Evolutionary conservation across 2,113 vertebrate genomes (phyloP).

Genomic region (Accipiter virgatus): DNA sequence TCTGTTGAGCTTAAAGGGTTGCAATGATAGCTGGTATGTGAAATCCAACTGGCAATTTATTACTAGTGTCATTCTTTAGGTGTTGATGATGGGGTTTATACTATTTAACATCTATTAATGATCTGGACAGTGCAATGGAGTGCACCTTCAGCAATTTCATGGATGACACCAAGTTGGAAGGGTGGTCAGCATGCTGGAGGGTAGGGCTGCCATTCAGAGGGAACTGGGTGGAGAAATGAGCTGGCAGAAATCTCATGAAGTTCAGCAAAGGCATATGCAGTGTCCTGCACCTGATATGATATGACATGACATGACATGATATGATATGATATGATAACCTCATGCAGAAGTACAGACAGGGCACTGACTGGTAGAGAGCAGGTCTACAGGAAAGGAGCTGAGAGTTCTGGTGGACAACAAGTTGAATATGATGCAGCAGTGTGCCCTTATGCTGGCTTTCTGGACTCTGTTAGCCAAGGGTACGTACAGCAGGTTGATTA

Average conservation of each 20-base stretch:
- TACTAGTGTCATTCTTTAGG: neutral
- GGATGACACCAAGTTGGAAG: neutral
- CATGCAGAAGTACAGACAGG: neutral
- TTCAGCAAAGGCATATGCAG: neutral
- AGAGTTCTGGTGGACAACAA: neutral
- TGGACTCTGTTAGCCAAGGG: neutral
- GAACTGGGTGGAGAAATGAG: neutral
- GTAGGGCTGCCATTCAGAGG: neutral
- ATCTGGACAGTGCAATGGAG: neutral
- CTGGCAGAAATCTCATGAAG: neutral
- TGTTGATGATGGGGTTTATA: neutral
- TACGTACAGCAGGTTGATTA: neutral
- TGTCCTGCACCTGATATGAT: neutral
- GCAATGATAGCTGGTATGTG: rapidly evolving
- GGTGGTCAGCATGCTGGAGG: neutral
- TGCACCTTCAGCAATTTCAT: neutral
- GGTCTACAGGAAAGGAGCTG: neutral
- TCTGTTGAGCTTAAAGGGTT: neutral
- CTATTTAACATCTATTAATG: neutral
- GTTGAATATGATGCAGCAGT: neutral
- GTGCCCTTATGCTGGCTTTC: neutral
- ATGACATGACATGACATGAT: neutral
- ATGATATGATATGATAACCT: neutral
- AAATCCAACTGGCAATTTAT: neutral
- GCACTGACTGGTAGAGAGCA: neutral